Evolutionary conservation across 2,888 invertebrate genomes (phyloP).

Genomic region (Phyto melanocephala): DNA sequence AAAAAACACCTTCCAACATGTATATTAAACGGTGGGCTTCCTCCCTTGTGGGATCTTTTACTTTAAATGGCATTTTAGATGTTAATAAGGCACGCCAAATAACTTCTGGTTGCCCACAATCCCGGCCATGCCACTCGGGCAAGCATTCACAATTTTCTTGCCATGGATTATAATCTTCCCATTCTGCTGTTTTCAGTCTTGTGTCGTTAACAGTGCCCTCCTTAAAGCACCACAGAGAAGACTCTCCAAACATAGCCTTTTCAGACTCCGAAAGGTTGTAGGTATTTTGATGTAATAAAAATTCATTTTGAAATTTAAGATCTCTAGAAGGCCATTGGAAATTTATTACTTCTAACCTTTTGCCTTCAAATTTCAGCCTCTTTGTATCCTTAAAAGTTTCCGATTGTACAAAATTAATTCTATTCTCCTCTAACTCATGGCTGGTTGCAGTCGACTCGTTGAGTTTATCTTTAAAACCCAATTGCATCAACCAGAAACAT

Average conservation of each 20-base stretch:
- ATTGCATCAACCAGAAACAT: conserved; percentile 75
- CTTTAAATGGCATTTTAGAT: conserved; percentile 75
- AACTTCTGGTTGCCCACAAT: conserved; percentile 84
- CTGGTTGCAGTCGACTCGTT: conserved; percentile 48
- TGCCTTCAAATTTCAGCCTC: background rate
- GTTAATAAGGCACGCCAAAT: conserved; percentile 84
- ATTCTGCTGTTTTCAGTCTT: background rate
- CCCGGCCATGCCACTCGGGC: conserved; percentile 83
- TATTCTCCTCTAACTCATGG: conserved; percentile 10
- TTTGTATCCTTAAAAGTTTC: conserved; percentile 3
- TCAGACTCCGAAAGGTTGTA: conserved; percentile 31
- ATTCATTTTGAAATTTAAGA: conserved; percentile 49
- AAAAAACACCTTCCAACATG: conserved; percentile 80
- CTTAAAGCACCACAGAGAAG: conserved; percentile 72
- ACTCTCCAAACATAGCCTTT: conserved; percentile 64
- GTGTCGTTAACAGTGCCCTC: conserved; percentile 72
- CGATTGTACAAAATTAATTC: conserved; percentile 70
- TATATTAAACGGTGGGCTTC: conserved; percentile 80
- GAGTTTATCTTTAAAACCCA: conserved; percentile 60
- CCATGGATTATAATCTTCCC: conserved; percentile 38
- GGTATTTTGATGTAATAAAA: conserved; percentile 39
- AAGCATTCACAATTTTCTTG: conserved; percentile 80
- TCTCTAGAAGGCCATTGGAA: conserved; percentile 58
- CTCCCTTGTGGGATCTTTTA: conserved; percentile 65
- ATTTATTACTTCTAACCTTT: background rate